Conservation (phyloP, 2,888 invertebrate genomes). For the Isotomurus palustris region DNA sequence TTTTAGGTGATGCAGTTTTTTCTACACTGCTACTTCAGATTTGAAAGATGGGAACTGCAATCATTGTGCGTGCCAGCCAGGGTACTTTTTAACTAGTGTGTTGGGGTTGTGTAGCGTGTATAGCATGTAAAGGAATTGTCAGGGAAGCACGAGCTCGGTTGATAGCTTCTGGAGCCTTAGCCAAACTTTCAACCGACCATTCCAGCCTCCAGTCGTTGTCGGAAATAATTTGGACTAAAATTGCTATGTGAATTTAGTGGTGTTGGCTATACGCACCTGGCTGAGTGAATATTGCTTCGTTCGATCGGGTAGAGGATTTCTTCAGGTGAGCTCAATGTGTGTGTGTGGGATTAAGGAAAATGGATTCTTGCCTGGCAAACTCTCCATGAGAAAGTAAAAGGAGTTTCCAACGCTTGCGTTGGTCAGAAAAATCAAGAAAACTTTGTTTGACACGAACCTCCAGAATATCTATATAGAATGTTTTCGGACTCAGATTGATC, state of each 20-base stretch:
- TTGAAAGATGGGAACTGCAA: background rate
- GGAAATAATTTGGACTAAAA: no score
- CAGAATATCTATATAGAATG: background rate
- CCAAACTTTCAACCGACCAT: no score
- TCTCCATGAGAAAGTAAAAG: background rate
- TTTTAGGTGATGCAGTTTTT: no score
- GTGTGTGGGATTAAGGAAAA: background rate
- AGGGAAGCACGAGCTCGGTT: no score
- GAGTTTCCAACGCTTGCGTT: background rate
- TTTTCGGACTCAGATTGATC: background rate
- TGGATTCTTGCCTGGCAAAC: background rate
- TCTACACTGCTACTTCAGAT: background rate
- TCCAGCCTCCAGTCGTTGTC: no score
- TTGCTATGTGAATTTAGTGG: no score
- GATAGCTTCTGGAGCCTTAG: no score
- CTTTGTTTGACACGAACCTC: background rate
- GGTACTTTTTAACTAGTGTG: no score
- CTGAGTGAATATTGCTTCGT: no score
- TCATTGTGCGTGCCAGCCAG: slow-evolving; percentile 3
- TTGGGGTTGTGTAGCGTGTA: no score
- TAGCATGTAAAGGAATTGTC: no score
- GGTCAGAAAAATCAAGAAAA: background rate
- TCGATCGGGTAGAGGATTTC: background rate
- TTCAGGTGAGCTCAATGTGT: background rate
- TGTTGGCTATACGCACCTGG: no score